Base-by-base conservation (phyloP, 2,797 vertebrate species). In the Pelochelys cantorii region DNA sequence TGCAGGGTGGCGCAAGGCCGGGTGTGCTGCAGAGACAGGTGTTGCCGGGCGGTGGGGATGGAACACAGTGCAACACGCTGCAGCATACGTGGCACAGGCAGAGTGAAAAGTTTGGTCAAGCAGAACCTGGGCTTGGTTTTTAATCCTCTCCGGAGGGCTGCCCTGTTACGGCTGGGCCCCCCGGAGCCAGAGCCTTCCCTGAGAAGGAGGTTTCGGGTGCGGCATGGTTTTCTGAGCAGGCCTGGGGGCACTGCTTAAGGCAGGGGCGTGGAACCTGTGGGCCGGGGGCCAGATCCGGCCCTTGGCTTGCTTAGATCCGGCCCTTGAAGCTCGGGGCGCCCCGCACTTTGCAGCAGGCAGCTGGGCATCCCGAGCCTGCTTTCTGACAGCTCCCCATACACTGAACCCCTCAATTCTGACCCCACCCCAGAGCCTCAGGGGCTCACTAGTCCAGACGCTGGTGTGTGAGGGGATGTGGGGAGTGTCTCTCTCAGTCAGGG, bases 81-180 rank as follows among this genome's bases (percentile, higher is more conserved):
- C 94, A 86, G 85, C 85, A 88, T 31, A 84, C 4, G 1, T 0
- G 22, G 82, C 91, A 29, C 4, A 9, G 84, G 77, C 88, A 84
- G 74, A 77, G 85, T 55, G 81, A 17, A 0, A 91, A 83, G 37
- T 95, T 88, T 78, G 91, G 77, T 80, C 68, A 22, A 1, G 93
- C 87, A 91, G 80, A 84, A 13, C 82, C 2, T 27, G 54, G 29
- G 57, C 52, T 87, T 86, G 81, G 3, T 95, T 95, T 93, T 75
- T 81, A 31, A 96, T 92, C 92, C 27, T 83, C 87, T 95, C 93
- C 93, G 53, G 81, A 93, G 93, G 89, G 79, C n/a, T 78, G 27
- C 95, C 34, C 93, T 92, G 84, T 93, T 93, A 85, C 94, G 95
- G 94, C 95, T 88, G 85, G 37, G 84, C 93, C 96, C 94, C 96